Evolutionary conservation across 2,888 invertebrate genomes (phyloP).

Genomic region (Macropis europaea): DNA sequence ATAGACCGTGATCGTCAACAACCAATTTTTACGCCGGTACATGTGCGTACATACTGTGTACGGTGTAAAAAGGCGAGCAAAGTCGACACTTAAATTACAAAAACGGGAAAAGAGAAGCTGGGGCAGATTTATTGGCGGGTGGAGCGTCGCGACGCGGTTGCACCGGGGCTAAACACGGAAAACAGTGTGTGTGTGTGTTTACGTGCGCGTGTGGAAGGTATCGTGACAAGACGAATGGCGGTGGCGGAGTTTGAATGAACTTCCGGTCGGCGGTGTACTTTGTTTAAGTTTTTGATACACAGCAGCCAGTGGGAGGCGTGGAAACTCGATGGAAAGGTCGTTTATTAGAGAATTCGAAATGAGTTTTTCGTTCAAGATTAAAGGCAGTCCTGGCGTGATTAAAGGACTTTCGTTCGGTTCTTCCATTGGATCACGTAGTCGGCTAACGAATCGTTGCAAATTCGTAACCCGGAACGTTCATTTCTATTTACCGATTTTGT

Average conservation of each 20-base stretch:
- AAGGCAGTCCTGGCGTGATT: constrained; percentile 7
- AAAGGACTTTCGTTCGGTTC: too few species aligned
- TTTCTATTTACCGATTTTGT: too few species aligned
- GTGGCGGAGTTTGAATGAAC: constrained; percentile 34
- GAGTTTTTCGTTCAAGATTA: constrained; percentile 24
- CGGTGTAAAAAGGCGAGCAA: too few species aligned
- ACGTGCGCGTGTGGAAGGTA: not conserved
- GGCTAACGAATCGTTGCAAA: too few species aligned
- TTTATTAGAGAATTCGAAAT: constrained; percentile 56
- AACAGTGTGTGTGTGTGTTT: too few species aligned
- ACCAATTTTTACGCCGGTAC: too few species aligned
- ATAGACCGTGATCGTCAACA: too few species aligned
- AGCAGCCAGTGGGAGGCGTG: constrained; percentile 6
- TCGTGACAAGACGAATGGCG: constrained; percentile 33
- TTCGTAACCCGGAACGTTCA: too few species aligned
- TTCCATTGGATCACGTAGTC: too few species aligned
- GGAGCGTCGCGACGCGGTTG: constrained; percentile 1
- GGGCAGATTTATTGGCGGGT: constrained; percentile 19
- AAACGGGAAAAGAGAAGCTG: constrained; percentile 15
- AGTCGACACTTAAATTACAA: constrained; percentile 35
- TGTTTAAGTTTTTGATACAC: constrained; percentile 35
- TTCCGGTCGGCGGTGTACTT: constrained; percentile 14
- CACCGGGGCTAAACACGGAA: not conserved
- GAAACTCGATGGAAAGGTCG: constrained; percentile 56
- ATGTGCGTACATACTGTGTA: too few species aligned